phyloP scores from a whole-genome alignment of 2,888 invertebrate species.

The Tromatobia lineatoria region DNA sequence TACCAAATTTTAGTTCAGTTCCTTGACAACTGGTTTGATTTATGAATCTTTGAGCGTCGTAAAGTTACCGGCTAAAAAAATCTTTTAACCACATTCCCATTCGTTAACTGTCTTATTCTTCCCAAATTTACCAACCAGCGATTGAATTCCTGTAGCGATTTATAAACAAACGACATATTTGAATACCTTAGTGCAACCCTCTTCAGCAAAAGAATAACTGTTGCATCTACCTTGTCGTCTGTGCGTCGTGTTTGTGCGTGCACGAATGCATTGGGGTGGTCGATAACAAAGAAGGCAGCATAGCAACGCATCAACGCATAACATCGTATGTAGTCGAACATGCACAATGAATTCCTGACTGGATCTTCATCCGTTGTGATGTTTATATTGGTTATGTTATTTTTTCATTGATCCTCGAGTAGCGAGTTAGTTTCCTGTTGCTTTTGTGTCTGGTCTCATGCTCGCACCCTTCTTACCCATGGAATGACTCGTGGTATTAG shows the following conservation, averaged over 20 bases:
- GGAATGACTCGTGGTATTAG: conserved; percentile 48
- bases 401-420: conserved; percentile 54
- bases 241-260: neutral
- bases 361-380: conserved; percentile 23
- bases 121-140: neutral
- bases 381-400: conserved; percentile 59
- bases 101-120: neutral
- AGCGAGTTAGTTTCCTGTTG: conserved; percentile 27
- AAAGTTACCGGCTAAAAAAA: too few relatives aligned
- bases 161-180: neutral
- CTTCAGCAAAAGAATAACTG: neutral
- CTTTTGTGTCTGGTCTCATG: conserved; percentile 6
- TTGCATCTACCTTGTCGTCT: neutral
- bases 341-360: conserved; percentile 36
- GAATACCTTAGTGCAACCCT: neutral
- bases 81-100: neutral
- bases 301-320: conserved; percentile 16
- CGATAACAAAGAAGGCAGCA: conserved; percentile 26
- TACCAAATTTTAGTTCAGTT: neutral
- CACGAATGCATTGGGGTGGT: conserved; percentile 20
- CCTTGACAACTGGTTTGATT: too few relatives aligned
- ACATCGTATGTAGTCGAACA: conserved; percentile 6
- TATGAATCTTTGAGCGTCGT: too few relatives aligned
- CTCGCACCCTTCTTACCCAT: neutral
- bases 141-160: conserved; percentile 2